These are phyloP conservation scores for Sebastiscus albofasciatus DNA, from an alignment of 2,797 vertebrate species.

Conservation along the genomic window DNA sequence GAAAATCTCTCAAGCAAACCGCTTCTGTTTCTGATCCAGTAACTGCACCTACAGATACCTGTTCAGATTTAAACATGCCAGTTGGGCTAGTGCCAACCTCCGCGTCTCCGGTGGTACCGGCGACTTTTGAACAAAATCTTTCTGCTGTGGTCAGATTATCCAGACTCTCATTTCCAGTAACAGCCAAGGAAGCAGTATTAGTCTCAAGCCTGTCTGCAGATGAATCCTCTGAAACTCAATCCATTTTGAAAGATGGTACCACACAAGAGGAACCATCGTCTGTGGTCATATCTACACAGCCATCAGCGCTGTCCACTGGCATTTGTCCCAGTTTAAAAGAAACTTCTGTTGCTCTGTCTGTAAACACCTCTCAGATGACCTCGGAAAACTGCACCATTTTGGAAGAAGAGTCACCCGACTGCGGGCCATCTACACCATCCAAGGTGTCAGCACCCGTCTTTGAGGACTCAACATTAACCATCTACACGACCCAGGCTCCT, in stretches of 20 bases:
- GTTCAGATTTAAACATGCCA: background rate
- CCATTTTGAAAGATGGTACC: background rate
- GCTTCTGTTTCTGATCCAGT: background rate
- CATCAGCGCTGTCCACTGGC: background rate
- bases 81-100: background rate
- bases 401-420: background rate
- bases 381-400: background rate
- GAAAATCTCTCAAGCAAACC: background rate
- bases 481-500: background rate
- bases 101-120: background rate
- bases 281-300: background rate
- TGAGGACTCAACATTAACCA: background rate
- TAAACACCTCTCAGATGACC: background rate
- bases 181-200: constrained; percentile 18
- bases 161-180: constrained; percentile 43
- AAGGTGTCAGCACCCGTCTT: background rate
- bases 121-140: background rate
- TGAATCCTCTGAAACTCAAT: background rate
- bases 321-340: background rate
- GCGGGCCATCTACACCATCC: background rate
- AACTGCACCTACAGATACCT: background rate
- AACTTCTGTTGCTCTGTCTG: background rate
- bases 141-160: constrained; percentile 49
- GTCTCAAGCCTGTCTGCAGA: constrained; percentile 15
- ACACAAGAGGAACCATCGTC: background rate